These are phyloP conservation scores for Heliconius hortense DNA, from an alignment of 2,888 invertebrate genomes.

Conservation along the genomic window DNA sequence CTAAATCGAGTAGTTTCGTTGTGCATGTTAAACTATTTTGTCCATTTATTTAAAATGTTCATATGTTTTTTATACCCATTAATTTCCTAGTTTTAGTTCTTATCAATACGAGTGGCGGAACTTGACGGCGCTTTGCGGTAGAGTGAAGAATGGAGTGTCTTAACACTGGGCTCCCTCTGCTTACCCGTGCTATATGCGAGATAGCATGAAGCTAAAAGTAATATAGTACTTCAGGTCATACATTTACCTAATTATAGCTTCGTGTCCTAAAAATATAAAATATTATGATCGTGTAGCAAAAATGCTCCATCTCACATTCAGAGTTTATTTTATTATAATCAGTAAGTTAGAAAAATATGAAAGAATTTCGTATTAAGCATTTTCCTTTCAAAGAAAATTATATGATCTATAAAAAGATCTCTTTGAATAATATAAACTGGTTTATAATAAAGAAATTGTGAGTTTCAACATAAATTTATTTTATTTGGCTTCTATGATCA, in stretches of 20 bases:
- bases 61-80: too few relatives aligned
- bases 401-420: conserved; percentile 1
- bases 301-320: neutral
- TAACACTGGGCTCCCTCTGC: neutral
- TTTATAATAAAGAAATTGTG: neutral
- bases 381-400: conserved; percentile 6
- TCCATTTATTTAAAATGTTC: too few relatives aligned
- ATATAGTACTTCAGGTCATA: neutral
- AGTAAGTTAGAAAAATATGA: neutral
- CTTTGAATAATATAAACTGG: neutral
- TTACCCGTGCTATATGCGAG: neutral
- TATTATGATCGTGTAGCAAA: neutral
- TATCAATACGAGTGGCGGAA: too few relatives aligned
- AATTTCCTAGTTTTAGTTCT: too few relatives aligned
- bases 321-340: neutral
- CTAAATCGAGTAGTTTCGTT: too few relatives aligned
- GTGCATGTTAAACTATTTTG: too few relatives aligned
- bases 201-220: neutral
- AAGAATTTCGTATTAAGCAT: neutral
- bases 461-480: too few relatives aligned
- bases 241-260: neutral
- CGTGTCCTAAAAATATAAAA: neutral
- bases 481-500: too few relatives aligned
- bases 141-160: neutral
- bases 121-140: too few relatives aligned